Base-by-base conservation (phyloP, 2,113 vertebrate genomes). In the Craseonycteris thonglongyai region DNA sequence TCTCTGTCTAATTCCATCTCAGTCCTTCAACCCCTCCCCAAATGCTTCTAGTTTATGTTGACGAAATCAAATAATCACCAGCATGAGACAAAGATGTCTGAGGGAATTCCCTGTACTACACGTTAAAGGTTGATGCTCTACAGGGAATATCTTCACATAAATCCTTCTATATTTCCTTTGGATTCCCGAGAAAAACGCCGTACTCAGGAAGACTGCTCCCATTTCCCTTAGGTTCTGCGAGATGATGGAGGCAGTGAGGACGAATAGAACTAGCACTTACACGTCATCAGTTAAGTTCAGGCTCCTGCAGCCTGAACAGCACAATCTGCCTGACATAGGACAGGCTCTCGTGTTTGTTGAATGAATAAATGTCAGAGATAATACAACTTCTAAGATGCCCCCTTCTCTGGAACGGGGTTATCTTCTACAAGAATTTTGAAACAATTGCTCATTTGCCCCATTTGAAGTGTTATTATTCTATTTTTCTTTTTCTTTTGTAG, bases 401-500 rank as follows among this genome's bases (percentile, higher is more conserved):
- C 30, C 35, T 92, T 74, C 68, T 87, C 26, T 80, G 58, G 30
- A 76, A 83, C 81, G 61, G 59, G 96, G 22, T 28, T 82, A 80
- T 24, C 66, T 16, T 74, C 42, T 76, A 19, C 5, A 83, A 76
- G 13, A 79, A 47, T 56, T 82, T 16, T 82, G 49, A 88, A 86
- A 88, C 22, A n/a, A 75, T 7, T 88, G 22, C 19, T 86, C 26
- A 94, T 84, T 79, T 85, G 69, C 3, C 6, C n/a, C 35, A 74
- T 86, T 90, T 79, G 56, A 72, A 90, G 47, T 76, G 42, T 38
- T 3, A 59, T 91, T 83, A 47, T 66, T 45, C 24, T 54, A 78
- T n/a, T 83, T 82, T 86, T n/a, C n/a, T n/a, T n/a, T n/a, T n/a
- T n/a, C n/a, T n/a, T 82, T 91, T 91, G 42, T 26, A 88, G 26